Percentiles rank a stretch among this genome's conserved stretches.
Evolutionary conservation across 2,888 invertebrate species (phyloP).

Genomic region (Drosophila ezoana): DNA sequence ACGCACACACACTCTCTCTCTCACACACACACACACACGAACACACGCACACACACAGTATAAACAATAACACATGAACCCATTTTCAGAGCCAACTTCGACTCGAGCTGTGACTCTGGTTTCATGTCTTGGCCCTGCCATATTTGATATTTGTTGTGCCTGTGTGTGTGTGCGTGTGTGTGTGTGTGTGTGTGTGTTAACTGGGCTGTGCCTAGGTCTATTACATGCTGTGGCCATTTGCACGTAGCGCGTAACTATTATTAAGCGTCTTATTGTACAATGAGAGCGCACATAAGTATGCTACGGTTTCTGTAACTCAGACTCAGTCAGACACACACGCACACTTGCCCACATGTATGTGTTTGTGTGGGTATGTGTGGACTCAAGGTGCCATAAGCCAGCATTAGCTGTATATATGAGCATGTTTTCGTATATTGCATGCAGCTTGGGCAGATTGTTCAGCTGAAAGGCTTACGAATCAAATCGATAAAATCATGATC

Average conservation of each 20-base stretch:
- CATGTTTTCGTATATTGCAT: constrained; percentile 8
- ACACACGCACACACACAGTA: constrained; percentile 6
- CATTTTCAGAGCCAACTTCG: constrained; percentile 34
- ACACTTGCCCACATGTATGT: background rate
- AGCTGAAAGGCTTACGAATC: constrained; percentile 34
- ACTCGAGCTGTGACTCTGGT: constrained; percentile 9
- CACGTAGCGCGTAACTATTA: constrained; percentile 67
- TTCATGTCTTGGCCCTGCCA: constrained; percentile 49
- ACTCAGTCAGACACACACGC: constrained; percentile 6
- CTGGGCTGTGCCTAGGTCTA: constrained; percentile 63
- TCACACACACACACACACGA: constrained; percentile 7
- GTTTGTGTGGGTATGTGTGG: constrained; percentile 4
- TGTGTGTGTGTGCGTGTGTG: constrained; percentile 3
- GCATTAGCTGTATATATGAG: constrained; percentile 33
- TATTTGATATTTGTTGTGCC: constrained; percentile 18
- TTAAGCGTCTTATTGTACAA: constrained; percentile 68
- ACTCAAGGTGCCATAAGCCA: constrained; percentile 51
- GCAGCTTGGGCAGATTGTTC: constrained; percentile 29
- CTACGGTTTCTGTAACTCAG: constrained; percentile 50
- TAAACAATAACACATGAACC: constrained; percentile 42
- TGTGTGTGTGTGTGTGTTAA: constrained; percentile 33
- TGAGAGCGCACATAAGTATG: constrained; percentile 70
- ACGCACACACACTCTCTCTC: constrained; percentile 21
- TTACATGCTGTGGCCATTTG: constrained; percentile 65
- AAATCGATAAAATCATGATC: constrained; percentile 43